Base-by-base conservation (phyloP, 30 jellyfish, hydroid and myxozoan genomes). In the Aurelia sp. region DNA sequence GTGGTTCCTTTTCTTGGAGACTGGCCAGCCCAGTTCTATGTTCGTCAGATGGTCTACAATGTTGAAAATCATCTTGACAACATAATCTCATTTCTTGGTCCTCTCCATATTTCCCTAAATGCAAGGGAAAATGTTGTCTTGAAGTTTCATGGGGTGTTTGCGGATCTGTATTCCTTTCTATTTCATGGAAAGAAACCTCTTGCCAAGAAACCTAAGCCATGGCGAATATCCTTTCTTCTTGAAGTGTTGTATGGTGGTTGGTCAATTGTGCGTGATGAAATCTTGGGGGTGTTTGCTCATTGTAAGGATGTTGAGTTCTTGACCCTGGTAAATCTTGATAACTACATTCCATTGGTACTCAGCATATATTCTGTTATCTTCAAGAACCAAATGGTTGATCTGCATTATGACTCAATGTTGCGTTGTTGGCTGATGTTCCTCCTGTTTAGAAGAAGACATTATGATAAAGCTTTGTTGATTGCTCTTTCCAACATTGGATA, bases 401-500 rank as follows among this genome's bases (percentile, higher is more conserved):
- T 40, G 5, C 65, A 63, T 31, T 47, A 51, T 75, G 74, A 51
- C 13, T 75, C 86, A 1, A 16, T 75, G 51, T 53, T 75, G 16
- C 86, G 74, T 0, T 75, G 86, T 41, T 75, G 86, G 86, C 51
- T 75, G 27, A 75, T 75, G 86, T 75, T 75, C 30, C 69, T 50
- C 0, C 33, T 53, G 86, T 75, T 75, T 35, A 52, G 74, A 60
- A 75, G 86, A 22, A 75, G 74, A 58, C 86, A 75, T 18, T 75
- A 75, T 75, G 86, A 75, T 24, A 75, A 75, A 55, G 86, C 86
- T 75, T 63, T 60, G 4, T 17, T 75, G 59, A 57, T 75, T 47
- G 86, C 86, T 55, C 86, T 75, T 18, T 75, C 86, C 55, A 75
- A 53, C 74, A 75, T 75, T 21, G 86, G 53, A 33, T 75, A 75